Evolutionary conservation across 2,797 vertebrate species (phyloP), one percentile per base, ranked within the genome.

Genomic region (Crocodylus rhombifer): DNA sequence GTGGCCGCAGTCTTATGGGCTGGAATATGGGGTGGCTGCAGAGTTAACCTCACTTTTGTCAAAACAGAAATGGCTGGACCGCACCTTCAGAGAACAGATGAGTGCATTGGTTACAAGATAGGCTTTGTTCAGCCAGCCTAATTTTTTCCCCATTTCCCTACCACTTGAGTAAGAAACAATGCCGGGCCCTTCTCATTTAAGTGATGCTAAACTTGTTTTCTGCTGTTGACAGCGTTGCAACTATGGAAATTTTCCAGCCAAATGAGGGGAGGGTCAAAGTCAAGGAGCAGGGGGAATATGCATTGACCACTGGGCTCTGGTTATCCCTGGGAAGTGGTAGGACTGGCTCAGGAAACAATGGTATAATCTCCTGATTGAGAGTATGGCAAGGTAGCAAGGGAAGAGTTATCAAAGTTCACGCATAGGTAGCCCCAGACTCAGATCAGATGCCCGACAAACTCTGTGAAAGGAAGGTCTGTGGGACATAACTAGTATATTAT

Each of bases 191-290:
- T 69, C 67, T 69, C 67, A 89, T 23, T 25, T 78, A 74, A 86
- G 23, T 0, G 0, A 81, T 57, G 77, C 17, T 17, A 82, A 61
- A 83, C 77, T 81, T 58, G 14, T 60, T 85, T 75, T 82, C 87
- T 57, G 75, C 56, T 77, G 33, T 69, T 21, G 18, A 30, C n/a
- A 80, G 79, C 17, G 33, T 2, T 10, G 77, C 82, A 87, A 93
- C 65, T 85, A 60, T 4, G 14, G 62, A 69, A 88, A 77, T 91
- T 94, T 83, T 83, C 63, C 60, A 57, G 51, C 42, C 85, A 90
- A 75, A 80, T 92, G 87, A 90, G 90, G 75, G 71, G 90, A 93
- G 36, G 82, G 79, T 78, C 77, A 86, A 33, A 91, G 65, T 79
- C 1, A 6, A 82, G 92, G 21, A 10, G 33, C 61, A 92, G 82